A percentile compares a stretch with the other conserved stretches of the same genome.
Conservation (phyloP, 2,888 invertebrate species). For the Notodonta dromedarius region DNA sequence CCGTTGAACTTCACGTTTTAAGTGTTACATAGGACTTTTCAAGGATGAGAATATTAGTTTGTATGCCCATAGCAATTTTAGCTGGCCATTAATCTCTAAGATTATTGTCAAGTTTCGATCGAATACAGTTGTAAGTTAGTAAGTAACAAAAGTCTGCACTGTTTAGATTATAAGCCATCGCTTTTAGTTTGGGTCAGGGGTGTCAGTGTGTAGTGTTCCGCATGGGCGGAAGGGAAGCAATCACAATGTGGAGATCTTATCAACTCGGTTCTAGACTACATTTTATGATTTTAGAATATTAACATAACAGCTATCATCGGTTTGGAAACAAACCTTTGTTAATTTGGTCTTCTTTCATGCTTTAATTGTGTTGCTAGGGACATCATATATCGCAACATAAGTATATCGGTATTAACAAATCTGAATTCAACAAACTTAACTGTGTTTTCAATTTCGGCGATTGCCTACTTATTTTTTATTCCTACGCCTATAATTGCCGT, state of each 20-base stretch:
- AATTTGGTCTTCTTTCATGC: too few species aligned
- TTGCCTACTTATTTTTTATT: too few species aligned
- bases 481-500: not conserved
- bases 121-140: not conserved
- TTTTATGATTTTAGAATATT: conserved; percentile 12
- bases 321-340: too few species aligned
- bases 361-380: too few species aligned
- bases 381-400: too few species aligned
- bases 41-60: not conserved
- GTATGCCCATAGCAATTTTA: not conserved
- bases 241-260: conserved; percentile 8
- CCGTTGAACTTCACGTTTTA: not conserved
- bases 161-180: conserved; percentile 4
- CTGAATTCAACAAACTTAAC: not conserved
- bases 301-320: not conserved
- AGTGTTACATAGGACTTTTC: not conserved
- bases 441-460: not conserved
- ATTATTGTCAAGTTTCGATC: conserved; percentile 3
- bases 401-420: not conserved
- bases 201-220: too few species aligned
- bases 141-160: not conserved
- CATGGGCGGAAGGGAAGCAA: conserved; percentile 3
- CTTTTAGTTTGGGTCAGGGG: not conserved
- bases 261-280: conserved; percentile 18
- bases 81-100: not conserved